Evolutionary conservation across 2,888 invertebrate species (phyloP), one percentile per base, ranked within the genome.

Genomic region (Deilephila porcellus): DNA sequence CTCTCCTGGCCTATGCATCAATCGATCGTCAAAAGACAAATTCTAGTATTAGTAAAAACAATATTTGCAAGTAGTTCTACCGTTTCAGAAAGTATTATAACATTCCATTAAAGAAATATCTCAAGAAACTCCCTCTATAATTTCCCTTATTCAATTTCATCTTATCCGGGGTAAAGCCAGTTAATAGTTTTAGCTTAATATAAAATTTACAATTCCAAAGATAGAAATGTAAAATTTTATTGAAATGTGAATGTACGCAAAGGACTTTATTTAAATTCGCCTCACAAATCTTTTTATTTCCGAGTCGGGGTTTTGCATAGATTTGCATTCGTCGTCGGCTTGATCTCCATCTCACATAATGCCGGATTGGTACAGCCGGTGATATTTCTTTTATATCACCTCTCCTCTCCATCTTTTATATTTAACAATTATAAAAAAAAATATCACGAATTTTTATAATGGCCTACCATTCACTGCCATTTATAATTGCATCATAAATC

Each of bases 251-350:
- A 64, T 45, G 64, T 45, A 64, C 64, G 37, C 20, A 64, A 64
- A 67, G 67, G 67, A 52, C 14, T 67, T 67, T 67, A 67, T 67
- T 67, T 67, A 67, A 67, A 67, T 67, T 67, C 67, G 67, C 7
- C 25, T 53, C 56, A 6, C 73, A 71, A 70, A 73, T 67, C 62
- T 62, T 70, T 73, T 73, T 70, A 70, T 70, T 37, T 70, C 52
- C 45, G 53, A 63, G 73, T 62, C 32, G 25, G 52, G 70, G 63
- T 62, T 70, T 73, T 53, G 73, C 73, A 73, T 73, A 73, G 70
- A 73, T 73, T 71, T 73, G 70, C 73, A 71, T 73, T 73, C 60
- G 70, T 71, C 71, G 71, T 73, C 63, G 53, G 71, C 71, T 73
- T 73, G 60, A 73, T 71, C 70, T 56, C 73, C 73, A 19, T 56